phyloP scores from a whole-genome alignment of 2,797 vertebrate species.

The Jordanella pulchra region DNA sequence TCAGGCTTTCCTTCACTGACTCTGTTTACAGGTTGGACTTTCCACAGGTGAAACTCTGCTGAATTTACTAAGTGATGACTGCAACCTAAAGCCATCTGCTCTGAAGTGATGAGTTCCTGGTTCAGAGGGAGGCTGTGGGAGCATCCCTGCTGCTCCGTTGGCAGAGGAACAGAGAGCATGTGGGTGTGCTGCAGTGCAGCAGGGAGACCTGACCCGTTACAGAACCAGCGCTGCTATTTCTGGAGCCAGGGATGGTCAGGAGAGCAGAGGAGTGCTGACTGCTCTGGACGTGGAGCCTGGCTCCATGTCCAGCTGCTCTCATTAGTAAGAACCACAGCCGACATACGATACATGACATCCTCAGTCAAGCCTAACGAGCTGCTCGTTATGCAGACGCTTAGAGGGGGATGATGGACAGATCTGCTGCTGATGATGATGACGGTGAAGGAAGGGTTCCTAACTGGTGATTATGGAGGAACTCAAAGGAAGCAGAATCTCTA shows the following conservation, averaged over 20 bases:
- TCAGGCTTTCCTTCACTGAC: background rate
- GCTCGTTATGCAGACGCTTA: conserved; percentile 14
- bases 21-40: background rate
- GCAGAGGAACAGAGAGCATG: conserved; percentile 39
- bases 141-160: conserved; percentile 35
- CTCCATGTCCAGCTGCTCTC: conserved; percentile 34
- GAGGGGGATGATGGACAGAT: conserved; percentile 14
- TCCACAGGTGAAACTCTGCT: background rate
- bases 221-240: conserved; percentile 62
- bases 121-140: conserved; percentile 42
- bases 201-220: conserved; percentile 60
- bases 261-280: conserved; percentile 40
- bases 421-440: background rate
- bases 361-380: conserved; percentile 19
- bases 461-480: background rate
- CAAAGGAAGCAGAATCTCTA: background rate
- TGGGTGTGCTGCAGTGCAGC: conserved; percentile 72
- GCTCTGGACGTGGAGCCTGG: conserved; percentile 36
- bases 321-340: conserved; percentile 29
- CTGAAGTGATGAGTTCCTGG: conserved; percentile 6
- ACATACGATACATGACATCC: conserved; percentile 25
- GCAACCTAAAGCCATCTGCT: background rate
- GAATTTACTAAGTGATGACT: background rate
- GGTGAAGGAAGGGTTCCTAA: background rate
- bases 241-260: conserved; percentile 38